Evolutionary conservation across 2,888 invertebrate genomes (phyloP).

Genomic region (Leuctra nigra): DNA sequence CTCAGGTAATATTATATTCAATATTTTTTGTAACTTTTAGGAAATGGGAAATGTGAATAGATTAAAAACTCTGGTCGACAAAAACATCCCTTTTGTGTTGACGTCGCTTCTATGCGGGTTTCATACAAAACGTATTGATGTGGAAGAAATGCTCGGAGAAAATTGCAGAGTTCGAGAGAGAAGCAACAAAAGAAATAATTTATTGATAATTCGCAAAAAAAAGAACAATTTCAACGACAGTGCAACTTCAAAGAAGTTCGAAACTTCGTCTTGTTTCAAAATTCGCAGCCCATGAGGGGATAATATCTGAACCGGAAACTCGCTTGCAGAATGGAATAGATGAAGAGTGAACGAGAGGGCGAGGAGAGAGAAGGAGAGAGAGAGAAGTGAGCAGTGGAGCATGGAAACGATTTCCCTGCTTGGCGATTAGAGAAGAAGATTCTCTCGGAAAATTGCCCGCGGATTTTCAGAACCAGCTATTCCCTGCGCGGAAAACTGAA

Average conservation of each 20-base stretch:
- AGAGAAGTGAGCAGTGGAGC: neutral
- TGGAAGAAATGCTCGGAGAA: no score
- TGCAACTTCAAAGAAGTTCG: conserved; percentile 14
- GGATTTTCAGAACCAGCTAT: no score
- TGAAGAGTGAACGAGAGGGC: neutral
- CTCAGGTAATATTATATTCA: no score
- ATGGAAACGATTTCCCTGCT: conserved; percentile 5
- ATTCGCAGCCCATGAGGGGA: neutral
- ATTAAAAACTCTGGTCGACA: no score
- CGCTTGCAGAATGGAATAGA: neutral
- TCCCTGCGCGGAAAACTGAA: no score
- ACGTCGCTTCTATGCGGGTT: no score
- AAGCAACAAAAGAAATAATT: conserved; percentile 7
- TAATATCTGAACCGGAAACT: conserved; percentile 3
- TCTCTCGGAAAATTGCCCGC: no score
- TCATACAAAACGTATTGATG: no score
- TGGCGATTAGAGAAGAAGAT: conserved; percentile 2
- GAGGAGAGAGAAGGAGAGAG: neutral
- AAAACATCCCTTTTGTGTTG: no score
- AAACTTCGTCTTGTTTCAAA: neutral
- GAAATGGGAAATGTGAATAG: no score
- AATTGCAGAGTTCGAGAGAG: neutral
- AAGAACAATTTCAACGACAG: conserved; percentile 10
- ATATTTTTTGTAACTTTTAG: no score
- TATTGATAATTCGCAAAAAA: neutral